Evolutionary conservation across 1,140 invertebrate genomes (phyloP).

Genomic region (Colletes latitarsis): DNA sequence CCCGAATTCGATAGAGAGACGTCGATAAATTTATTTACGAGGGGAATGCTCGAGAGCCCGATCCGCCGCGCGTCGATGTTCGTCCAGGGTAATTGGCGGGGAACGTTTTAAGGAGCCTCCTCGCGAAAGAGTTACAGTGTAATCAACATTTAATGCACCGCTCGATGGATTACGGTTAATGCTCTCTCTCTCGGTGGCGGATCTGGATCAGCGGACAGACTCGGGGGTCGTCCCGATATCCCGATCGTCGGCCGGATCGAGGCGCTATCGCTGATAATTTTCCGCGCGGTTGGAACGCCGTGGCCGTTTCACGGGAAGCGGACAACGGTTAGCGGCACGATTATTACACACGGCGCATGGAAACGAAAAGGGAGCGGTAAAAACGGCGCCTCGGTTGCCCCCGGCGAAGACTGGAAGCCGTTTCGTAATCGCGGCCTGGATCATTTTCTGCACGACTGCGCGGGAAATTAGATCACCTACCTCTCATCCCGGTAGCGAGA

Average conservation of each 20-base stretch:
- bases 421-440: slow-evolving; percentile 80
- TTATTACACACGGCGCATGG: slow-evolving; percentile 70
- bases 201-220: neutral
- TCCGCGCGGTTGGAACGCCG: slow-evolving; percentile 14
- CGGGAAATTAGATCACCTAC: slow-evolving; percentile 81
- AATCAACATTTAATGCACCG: slow-evolving; percentile 2
- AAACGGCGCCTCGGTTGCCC: slow-evolving; percentile 69
- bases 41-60: neutral
- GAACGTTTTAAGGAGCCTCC: slow-evolving; percentile 1
- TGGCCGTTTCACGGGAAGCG: slow-evolving; percentile 60
- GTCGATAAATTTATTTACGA: slow-evolving; percentile 11
- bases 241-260: neutral
- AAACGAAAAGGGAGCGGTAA: slow-evolving; percentile 72
- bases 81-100: neutral
- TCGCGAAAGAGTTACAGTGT: neutral
- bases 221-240: neutral
- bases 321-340: slow-evolving; percentile 63
- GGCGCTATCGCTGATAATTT: slow-evolving; percentile 5
- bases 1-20: neutral
- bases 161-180: slow-evolving; percentile 1
- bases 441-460: slow-evolving; percentile 82
- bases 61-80: neutral
- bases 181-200: too few relatives aligned
- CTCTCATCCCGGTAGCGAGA: slow-evolving; percentile 78
- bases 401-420: slow-evolving; percentile 80